Base-by-base conservation (phyloP, 2,113 vertebrate species). In the Sapajus apella region DNA sequence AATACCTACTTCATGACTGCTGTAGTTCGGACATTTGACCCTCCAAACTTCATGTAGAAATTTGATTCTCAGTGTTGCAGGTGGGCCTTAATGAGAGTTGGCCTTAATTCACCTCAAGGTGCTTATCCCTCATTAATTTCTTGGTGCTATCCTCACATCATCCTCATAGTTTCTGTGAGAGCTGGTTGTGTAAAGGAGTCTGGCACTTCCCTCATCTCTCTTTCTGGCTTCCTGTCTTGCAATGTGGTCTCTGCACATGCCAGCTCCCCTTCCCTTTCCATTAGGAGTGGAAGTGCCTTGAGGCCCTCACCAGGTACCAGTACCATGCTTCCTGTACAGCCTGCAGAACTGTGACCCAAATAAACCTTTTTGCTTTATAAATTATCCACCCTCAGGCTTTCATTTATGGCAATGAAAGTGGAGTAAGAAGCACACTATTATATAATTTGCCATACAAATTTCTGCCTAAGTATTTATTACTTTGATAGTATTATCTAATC, bases 381-480 rank as follows among this genome's bases (percentile, higher is more conserved):
- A 70, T n/a, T 37, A 70, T 35, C 16, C 68, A 70, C 6, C 8
- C 17, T 70, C 35, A 70, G 35, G 68, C 35, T 17, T 70, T 37
- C 35, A 32, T 84, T 80, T 58, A 37, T 82, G 43, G 32, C 6
- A 47, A 76, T 2, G 3, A 17, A 70, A 70, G 18, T n/a, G 35
- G 68, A 70, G 35, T 70, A 70, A 70, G 17, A 75, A 96, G 94
- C 61, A 73, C 2, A 18, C 11, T 8, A 23, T 35, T 92, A 50
- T 64, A 56, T n/a, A 80, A 61, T 88, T 73, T 82, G 2, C 35
- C 32, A 76, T 79, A 88, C 68, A 89, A 64, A 61, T 70, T 3
- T 81, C 37, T 95, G 66, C 56, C 40, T 95, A 91, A 93, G 81
- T 82, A 83, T 87, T 86, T 75, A 95, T 89, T 96, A 95, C 82